These are phyloP conservation scores for Pogoniulus pusillus DNA, from an alignment of 2,797 vertebrate species.

Conservation along the genomic window DNA sequence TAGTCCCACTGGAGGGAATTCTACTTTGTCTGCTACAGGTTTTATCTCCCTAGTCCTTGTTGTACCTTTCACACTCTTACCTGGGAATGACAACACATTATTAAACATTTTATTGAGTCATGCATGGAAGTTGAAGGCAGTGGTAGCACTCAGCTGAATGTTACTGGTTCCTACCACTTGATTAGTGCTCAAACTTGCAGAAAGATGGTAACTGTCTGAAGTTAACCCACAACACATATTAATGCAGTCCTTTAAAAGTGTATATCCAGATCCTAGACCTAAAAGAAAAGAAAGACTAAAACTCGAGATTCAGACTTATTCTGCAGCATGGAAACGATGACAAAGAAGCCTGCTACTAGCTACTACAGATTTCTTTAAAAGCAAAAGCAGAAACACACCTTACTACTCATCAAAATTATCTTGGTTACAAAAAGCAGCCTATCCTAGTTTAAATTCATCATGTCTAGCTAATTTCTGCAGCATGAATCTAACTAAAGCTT, in stretches of 20 bases:
- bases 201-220: not conserved
- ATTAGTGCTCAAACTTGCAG: accelerated
- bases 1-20: not conserved
- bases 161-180: not conserved
- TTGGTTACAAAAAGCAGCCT: not conserved
- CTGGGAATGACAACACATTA: not conserved
- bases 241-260: not conserved
- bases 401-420: not conserved
- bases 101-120: not conserved
- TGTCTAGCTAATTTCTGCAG: not conserved
- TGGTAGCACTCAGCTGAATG: not conserved
- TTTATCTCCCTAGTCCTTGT: not conserved
- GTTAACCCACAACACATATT: not conserved
- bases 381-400: not conserved
- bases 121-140: not conserved
- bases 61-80: not conserved
- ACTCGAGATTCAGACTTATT: not conserved
- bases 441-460: not conserved
- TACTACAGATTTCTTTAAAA: not conserved
- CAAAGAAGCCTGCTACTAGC: not conserved
- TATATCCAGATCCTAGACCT: not conserved
- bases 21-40: not conserved
- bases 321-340: not conserved
- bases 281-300: not conserved
- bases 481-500: not conserved